phyloP scores from a whole-genome alignment of 2,113 vertebrate genomes.

The Cyanistes caeruleus region DNA sequence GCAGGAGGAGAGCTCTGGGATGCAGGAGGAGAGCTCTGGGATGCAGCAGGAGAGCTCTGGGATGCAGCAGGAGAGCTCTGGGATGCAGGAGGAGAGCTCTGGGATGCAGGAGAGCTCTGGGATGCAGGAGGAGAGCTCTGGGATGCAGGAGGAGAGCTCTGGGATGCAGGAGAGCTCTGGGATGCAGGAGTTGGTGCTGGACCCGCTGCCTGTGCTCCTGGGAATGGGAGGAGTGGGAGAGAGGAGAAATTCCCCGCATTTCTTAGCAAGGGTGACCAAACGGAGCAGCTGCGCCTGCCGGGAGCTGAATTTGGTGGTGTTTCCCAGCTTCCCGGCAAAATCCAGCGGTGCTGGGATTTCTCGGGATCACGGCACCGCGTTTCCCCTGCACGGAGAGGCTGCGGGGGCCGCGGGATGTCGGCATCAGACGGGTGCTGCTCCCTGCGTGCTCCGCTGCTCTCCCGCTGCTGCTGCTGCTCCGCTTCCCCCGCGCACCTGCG shows the following conservation, averaged over 20 bases:
- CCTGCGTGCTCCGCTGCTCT: not conserved
- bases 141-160: not conserved
- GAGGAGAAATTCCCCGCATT: not conserved
- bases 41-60: not conserved
- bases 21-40: not conserved
- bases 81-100: not conserved
- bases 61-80: not conserved
- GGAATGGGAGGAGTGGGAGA: not conserved
- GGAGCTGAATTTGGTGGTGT: fast-evolving
- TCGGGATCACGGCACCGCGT: fast-evolving
- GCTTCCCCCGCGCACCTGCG: not conserved
- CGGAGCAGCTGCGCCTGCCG: no score
- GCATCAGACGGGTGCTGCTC: not conserved
- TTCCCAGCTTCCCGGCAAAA: not conserved
- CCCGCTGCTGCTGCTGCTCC: not conserved
- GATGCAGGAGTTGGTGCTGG: not conserved
- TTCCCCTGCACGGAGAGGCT: not conserved
- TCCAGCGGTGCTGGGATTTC: fast-evolving
- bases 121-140: not conserved
- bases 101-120: not conserved
- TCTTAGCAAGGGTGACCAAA: no score
- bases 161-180: no score
- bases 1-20: not conserved
- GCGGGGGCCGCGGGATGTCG: not conserved
- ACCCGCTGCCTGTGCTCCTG: not conserved